Percentiles rank a stretch among this genome's conserved stretches.
Evolutionary conservation across 2,888 invertebrate genomes (phyloP).

Genomic region (Nyleta sp.): DNA sequence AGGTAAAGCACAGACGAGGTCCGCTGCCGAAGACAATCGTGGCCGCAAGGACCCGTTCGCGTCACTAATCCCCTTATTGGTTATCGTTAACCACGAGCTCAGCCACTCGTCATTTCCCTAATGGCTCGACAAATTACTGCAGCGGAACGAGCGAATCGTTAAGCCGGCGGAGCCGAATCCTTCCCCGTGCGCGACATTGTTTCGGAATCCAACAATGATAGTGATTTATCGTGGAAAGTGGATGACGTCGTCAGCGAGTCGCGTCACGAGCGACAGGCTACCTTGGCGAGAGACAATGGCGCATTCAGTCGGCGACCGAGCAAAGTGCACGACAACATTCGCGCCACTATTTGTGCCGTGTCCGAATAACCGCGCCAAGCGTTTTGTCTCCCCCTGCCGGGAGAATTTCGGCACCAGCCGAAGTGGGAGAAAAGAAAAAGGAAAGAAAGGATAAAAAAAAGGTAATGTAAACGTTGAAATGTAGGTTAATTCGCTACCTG

Average conservation of each 20-base stretch:
- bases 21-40: constrained; percentile 26
- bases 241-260: constrained; percentile 55
- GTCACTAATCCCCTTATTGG: constrained; percentile 51
- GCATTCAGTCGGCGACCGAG: constrained; percentile 30
- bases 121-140: constrained; percentile 57
- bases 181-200: constrained; percentile 40
- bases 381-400: no score
- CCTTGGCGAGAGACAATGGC: constrained; percentile 48
- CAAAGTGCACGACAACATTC: constrained; percentile 75
- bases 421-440: no score
- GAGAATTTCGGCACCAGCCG: no score
- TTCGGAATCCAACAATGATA: constrained; percentile 52
- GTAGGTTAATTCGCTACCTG: no score
- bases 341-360: constrained; percentile 73
- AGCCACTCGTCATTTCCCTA: constrained; percentile 56
- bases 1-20: constrained; percentile 9
- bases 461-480: no score
- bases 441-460: no score
- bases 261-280: constrained; percentile 21
- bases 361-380: no score
- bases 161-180: constrained; percentile 17
- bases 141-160: constrained; percentile 37
- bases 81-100: constrained; percentile 38
- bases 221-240: constrained; percentile 57
- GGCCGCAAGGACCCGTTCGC: constrained; percentile 14